Evolutionary conservation across 2,797 vertebrate genomes (phyloP).

Genomic region (Myotis planiceps): DNA sequence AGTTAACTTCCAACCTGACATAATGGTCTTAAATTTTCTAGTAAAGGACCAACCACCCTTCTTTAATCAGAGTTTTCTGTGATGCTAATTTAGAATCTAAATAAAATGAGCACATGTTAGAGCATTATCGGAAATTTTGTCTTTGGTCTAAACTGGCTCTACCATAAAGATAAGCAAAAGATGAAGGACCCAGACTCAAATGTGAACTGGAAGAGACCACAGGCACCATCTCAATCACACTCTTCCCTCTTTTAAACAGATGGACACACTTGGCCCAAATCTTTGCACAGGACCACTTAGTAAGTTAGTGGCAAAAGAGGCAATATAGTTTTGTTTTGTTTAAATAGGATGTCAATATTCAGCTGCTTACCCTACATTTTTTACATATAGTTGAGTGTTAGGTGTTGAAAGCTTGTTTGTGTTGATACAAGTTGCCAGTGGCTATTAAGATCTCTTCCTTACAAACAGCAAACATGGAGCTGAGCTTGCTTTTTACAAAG

Average conservation of each 20-base stretch:
- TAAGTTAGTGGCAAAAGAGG: not conserved
- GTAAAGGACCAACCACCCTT: not conserved
- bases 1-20: not conserved
- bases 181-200: not conserved
- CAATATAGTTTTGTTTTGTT: not conserved
- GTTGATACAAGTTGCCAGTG: not conserved
- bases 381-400: not conserved
- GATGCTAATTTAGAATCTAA: conserved; percentile 5
- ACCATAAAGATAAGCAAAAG: not conserved
- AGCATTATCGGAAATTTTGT: not conserved
- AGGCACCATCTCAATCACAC: not conserved
- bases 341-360: not conserved
- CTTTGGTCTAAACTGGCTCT: not conserved
- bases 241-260: not conserved
- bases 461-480: not conserved
- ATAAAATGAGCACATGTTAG: not conserved
- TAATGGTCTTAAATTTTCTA: conserved; percentile 1
- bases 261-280: not conserved
- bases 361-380: not conserved
- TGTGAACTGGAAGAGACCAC: not conserved
- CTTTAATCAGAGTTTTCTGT: conserved; percentile 33
- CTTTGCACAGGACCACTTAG: not conserved
- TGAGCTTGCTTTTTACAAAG: not conserved
- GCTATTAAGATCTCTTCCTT: not conserved
- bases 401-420: not conserved